These are phyloP conservation scores for Conomelus anceps DNA, from an alignment of 2,888 invertebrate species.

Conservation along the genomic window DNA sequence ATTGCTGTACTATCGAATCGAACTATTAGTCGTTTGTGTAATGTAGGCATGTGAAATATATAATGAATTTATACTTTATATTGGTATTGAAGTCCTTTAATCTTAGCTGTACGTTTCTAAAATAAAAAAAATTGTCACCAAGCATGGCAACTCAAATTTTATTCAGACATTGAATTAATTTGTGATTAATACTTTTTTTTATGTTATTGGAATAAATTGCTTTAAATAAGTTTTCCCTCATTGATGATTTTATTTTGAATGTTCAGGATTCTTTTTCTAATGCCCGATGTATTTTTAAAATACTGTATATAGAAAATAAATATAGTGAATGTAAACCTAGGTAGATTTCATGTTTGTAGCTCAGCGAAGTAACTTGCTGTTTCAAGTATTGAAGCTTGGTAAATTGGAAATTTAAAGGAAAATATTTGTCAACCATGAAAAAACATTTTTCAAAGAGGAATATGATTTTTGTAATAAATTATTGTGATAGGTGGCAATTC, in stretches of 20 bases:
- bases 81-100: too few species aligned
- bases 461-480: too few species aligned
- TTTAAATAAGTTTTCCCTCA: background rate
- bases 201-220: too few species aligned
- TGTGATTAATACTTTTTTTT: too few species aligned
- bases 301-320: background rate
- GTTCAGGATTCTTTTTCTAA: background rate
- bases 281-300: background rate
- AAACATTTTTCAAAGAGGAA: background rate
- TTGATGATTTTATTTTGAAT: background rate
- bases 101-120: too few species aligned
- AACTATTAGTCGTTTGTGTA: background rate
- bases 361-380: background rate
- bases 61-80: background rate
- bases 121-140: too few species aligned
- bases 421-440: background rate
- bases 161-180: too few species aligned
- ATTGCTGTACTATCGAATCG: background rate
- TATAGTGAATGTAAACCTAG: background rate
- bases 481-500: too few species aligned
- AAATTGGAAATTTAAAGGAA: background rate
- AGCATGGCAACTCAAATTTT: too few species aligned
- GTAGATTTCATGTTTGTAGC: background rate
- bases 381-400: background rate
- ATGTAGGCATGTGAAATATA: background rate